Evolutionary conservation across 2,797 vertebrate species (phyloP), one percentile per base, ranked within the genome.

Genomic region (Argyrosomus regius): DNA sequence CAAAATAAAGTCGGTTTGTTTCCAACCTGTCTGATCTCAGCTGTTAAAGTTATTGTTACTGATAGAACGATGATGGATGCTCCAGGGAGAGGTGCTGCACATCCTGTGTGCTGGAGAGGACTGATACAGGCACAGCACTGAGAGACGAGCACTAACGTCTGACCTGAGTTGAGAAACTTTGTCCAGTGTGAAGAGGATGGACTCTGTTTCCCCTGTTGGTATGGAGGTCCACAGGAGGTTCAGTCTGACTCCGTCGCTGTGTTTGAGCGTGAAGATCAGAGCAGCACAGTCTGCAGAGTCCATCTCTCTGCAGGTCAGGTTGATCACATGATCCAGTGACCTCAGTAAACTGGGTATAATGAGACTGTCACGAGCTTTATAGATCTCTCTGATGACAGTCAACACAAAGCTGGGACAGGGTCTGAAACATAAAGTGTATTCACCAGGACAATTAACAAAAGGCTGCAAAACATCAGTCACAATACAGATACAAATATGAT

Each of bases 201-300:
- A 63, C 64, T 73, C 6, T 11, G 16, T 24, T 10, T n/a, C 50
- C 67, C 0, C 59, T 46, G 75, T 4, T 70, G 83, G 77, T 28
- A 89, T 79, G 86, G 78, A 91, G 60, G 64, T 79, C 89, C 88
- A 89, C 67, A 84, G 14, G 76, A 92, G 87, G 39, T 77, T 88
- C 73, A 93, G 89, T 66, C 74, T 75, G 6, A 93, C 79, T 56
- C 60, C 9, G 20, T 82, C 80, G 60, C 85, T 72, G 86, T 92
- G 83, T 64, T 50, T 39, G 31, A 93, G 84, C 77, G 43, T 86
- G 77, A 87, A 93, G 72, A 83, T 28, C 85, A 93, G 79, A 67
- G 90, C 90, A 62, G 78, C 82, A 64, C 78, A 89, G 87, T 91
- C 89, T 48, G 45, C 77, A 1, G 73, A 81, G 80, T 89, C 75